Base-by-base conservation (phyloP, 2,888 invertebrate genomes). In the Orthonevra nobilis region DNA sequence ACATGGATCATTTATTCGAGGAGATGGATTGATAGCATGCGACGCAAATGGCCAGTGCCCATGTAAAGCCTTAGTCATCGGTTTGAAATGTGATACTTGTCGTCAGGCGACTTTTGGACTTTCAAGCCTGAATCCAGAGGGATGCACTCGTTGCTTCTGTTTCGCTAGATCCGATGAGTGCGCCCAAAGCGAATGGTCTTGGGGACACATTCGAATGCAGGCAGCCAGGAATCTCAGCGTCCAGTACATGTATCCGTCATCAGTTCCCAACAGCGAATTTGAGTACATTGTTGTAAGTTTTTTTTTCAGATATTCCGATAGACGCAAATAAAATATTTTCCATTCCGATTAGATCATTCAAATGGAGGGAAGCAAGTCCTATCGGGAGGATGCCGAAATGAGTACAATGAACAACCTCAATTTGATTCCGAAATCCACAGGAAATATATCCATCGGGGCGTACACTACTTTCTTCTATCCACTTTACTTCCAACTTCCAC, bases 121-220 rank as follows among this genome's bases (percentile, higher is more conserved):
- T 17, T 92, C 95, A 0, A 89, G 89, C 0, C 91, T 92, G 40
- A 96, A 95, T 88, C 92, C 94, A 0, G 92, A 92, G 58, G 99
- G 99, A 4, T 99, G 99, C 88, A 96, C 96, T 0, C 93, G 94
- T 70, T 99, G 99, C 88, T 99, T 97, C 91, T 99, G 99, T 90
- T 99, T 98, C 89, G 96, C 95, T 0, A 91, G 97, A 84, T 94
- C 95, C 48, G 90, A 92, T 2, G 91, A 91, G 58, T 99, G 98
- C 87, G 90, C 91, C 28, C 96, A 97, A 87, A 95, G 96, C 0
- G 91, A 92, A 19, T 92, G 95, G 73, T 93, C 94, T 0, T 96
- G 98, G 93, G 94, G 94, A 6, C 94, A 95, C 86, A 92, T 95
- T 34, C 91, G 93, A 84, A 90, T 92, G 74, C 89, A 91, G 42